A percentile compares a stretch with the other conserved stretches of the same genome.
These are phyloP conservation scores for Theristicus caerulescens DNA, from an alignment of 2,113 vertebrate species.

Conservation along the genomic window DNA sequence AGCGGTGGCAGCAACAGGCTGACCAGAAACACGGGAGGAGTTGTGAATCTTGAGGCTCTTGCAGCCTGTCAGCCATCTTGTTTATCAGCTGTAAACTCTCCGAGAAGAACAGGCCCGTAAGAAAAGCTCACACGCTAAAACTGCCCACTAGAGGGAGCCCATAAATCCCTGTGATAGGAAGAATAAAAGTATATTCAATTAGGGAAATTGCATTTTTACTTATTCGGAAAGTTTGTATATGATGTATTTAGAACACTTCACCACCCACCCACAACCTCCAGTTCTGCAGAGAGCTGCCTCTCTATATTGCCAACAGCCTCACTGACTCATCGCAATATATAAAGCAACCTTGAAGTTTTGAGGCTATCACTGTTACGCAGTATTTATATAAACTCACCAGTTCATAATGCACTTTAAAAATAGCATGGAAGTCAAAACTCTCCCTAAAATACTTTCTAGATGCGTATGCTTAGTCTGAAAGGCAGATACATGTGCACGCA, in stretches of 20 bases:
- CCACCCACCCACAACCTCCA: neutral
- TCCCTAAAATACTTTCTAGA: neutral
- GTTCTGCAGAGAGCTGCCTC: neutral
- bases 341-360: slow-evolving; percentile 33
- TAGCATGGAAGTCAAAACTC: slow-evolving; percentile 7
- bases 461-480: neutral
- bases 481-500: neutral
- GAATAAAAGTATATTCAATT: neutral
- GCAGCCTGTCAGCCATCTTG: slow-evolving; percentile 72
- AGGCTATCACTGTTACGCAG: slow-evolving; percentile 14
- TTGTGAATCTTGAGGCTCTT: neutral
- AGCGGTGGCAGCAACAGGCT: too few species aligned
- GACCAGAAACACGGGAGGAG: neutral
- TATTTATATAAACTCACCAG: slow-evolving; percentile 44
- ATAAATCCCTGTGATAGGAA: neutral
- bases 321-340: slow-evolving; percentile 1
- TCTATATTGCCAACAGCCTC: neutral
- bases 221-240: neutral
- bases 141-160: slow-evolving; percentile 70
- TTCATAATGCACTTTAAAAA: slow-evolving; percentile 2
- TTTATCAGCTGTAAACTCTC: neutral
- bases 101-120: neutral
- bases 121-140: neutral
- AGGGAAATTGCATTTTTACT: slow-evolving; percentile 1
- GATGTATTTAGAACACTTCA: neutral